Conservation (phyloP, 2,797 vertebrate genomes). For the Karalla daura region DNA sequence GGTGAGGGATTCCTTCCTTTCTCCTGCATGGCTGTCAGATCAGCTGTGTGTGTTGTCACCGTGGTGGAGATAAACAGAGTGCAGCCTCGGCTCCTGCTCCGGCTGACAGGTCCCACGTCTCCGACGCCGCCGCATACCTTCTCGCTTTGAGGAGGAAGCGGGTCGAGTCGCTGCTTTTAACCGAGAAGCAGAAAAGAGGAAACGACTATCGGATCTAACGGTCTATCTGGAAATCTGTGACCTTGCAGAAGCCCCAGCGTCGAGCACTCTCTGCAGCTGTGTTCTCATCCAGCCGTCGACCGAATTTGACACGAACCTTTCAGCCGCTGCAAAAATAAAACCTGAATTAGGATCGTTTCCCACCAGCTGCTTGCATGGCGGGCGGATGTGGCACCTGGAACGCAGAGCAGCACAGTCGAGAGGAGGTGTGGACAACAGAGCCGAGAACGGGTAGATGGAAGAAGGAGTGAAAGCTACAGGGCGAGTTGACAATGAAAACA, state of each 20-base stretch:
- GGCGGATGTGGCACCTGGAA: constrained; percentile 20
- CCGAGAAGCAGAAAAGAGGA: constrained; percentile 5
- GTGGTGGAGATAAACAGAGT: constrained; percentile 17
- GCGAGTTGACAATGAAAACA: not conserved
- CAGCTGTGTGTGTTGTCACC: constrained; percentile 43
- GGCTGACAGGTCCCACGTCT: not conserved
- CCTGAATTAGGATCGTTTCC: constrained; percentile 44
- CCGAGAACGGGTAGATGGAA: not conserved
- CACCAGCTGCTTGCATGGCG: constrained; percentile 27
- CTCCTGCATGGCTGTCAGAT: constrained; percentile 24
- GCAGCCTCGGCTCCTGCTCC: not conserved
- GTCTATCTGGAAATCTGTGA: constrained; percentile 16
- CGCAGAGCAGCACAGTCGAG: not conserved
- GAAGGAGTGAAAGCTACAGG: not conserved
- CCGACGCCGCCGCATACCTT: constrained; percentile 21
- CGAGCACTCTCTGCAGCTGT: constrained; percentile 49
- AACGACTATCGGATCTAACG: not conserved
- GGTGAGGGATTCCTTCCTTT: constrained; percentile 43
- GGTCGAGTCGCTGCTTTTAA: constrained; percentile 17
- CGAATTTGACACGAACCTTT: constrained; percentile 57
- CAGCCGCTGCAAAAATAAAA: constrained; percentile 51
- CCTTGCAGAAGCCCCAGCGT: constrained; percentile 32
- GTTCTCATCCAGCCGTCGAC: constrained; percentile 58
- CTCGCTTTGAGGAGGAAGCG: constrained; percentile 27
- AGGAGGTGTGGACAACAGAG: not conserved